Evolutionary conservation across 2,888 invertebrate species (phyloP).

Genomic region (Bimastos eiseni): DNA sequence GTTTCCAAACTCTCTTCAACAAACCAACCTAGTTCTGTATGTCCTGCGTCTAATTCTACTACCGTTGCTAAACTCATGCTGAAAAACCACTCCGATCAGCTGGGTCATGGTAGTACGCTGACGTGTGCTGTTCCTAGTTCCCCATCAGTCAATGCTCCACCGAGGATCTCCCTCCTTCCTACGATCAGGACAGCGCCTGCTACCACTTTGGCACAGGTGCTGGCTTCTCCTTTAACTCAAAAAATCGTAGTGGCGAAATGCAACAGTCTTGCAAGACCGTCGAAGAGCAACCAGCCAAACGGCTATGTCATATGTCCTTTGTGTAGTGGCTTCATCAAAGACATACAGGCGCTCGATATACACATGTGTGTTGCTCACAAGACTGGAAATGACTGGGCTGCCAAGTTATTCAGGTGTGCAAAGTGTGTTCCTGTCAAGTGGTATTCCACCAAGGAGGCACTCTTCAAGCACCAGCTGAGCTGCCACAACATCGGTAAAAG

Average conservation of each 20-base stretch:
- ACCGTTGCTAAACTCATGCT: not conserved
- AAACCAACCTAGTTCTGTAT: not conserved
- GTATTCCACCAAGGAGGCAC: not conserved
- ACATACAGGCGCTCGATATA: not conserved
- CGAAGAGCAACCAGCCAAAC: not conserved
- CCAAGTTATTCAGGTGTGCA: not conserved
- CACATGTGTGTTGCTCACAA: not conserved
- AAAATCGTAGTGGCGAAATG: not conserved
- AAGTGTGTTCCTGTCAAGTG: not conserved
- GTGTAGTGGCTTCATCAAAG: constrained; percentile 5
- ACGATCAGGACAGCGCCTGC: not conserved
- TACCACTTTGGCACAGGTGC: not conserved
- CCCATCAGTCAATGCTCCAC: not conserved
- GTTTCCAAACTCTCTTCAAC: not conserved
- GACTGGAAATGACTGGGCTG: not conserved
- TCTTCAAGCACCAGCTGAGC: not conserved
- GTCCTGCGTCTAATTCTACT: not conserved
- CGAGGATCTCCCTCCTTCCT: not conserved
- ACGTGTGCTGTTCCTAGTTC: not conserved
- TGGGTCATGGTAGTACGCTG: not conserved
- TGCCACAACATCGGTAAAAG: not conserved
- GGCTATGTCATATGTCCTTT: not conserved
- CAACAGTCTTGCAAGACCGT: not conserved
- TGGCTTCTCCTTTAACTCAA: not conserved
- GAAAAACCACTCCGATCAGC: not conserved